Evolutionary conservation across 1,140 invertebrate genomes (phyloP).

Genomic region (Lepidurus apus): DNA sequence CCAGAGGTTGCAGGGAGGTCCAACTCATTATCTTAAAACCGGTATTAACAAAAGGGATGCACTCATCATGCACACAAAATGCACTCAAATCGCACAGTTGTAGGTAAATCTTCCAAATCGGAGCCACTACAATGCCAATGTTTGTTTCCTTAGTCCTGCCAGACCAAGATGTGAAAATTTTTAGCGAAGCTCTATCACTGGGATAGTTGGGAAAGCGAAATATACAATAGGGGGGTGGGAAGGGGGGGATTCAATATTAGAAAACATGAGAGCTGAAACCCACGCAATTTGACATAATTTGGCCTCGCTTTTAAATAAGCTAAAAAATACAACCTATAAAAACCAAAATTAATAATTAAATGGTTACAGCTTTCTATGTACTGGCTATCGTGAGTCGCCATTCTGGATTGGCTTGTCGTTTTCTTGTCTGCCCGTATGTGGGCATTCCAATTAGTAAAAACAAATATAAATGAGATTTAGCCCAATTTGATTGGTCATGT

Average conservation of each 20-base stretch:
- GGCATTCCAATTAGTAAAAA: background rate
- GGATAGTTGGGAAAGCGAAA: slow-evolving; percentile 5
- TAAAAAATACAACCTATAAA: background rate
- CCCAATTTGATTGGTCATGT: slow-evolving; percentile 15
- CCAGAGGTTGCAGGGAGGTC: slow-evolving; percentile 2
- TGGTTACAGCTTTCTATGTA: background rate
- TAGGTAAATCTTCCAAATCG: background rate
- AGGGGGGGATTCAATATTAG: background rate
- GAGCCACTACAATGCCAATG: slow-evolving; percentile 3
- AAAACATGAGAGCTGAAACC: slow-evolving; percentile 3
- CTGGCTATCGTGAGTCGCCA: slow-evolving; percentile 14
- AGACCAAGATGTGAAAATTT: background rate
- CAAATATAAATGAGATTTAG: slow-evolving; percentile 4
- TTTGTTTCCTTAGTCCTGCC: background rate
- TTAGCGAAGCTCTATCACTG: slow-evolving; percentile 15
- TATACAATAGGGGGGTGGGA: background rate
- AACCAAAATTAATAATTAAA: slow-evolving; percentile 5
- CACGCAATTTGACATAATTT: slow-evolving; percentile 15
- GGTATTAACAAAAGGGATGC: slow-evolving; percentile 15
- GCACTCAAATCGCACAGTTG: slow-evolving; percentile 7
- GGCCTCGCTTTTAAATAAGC: slow-evolving; percentile 10
- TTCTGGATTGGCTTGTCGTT: slow-evolving; percentile 15
- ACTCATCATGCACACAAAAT: slow-evolving; percentile 5
- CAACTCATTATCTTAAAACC: slow-evolving; percentile 9
- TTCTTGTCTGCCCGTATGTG: background rate